Evolutionary conservation across 2,113 vertebrate genomes (phyloP), one percentile per base, ranked within the genome.

Genomic region (Phasianus colchicus): DNA sequence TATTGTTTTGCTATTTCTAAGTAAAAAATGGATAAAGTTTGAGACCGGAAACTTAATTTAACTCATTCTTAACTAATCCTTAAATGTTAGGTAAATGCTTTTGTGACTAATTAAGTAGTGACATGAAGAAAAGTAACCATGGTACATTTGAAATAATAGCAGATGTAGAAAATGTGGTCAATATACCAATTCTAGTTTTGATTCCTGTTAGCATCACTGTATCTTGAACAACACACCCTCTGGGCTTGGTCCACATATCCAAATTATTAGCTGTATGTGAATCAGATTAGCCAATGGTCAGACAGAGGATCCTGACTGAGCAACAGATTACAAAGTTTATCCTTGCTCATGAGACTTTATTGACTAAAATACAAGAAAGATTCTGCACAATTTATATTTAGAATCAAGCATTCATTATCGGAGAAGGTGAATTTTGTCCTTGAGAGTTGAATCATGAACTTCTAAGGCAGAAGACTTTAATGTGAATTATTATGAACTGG

Each of bases 201-300:
- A 70, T 13, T 0, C 0, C 21, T 5, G 1, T 42, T 89, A 17
- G 3, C 18, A 47, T 34, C 16, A 24, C 4, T 58, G 9, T 11
- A 36, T 19, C 38, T 67, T 81, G 47, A 52, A 22, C 24, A 64
- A 42, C 14, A 77, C 15, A 73, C 2, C 10, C 70, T 9, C 34
- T 1, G 1, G 7, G 20, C 57, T 65, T 75, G 4, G 27, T 65
- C n/a, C 9, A 11, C 64, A 27, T 67, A 64, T 9, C 32, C 45
- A 54, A 54, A 47, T 45, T 66, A 50, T 38, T 80, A 71, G 8
- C 10, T 52, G 17, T n/a, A 72, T 85, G 79, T 61, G 3, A 24
- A n/a, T 83, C 42, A 47, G 16, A 47, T 87, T 78, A 89, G 2
- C 22, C 25, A 57, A 7, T 40, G 32, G 43, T 87, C 19, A 57